Evolutionary conservation across 1,140 invertebrate genomes (phyloP), one percentile per base, ranked within the genome.

Genomic region (Coptotermes formosanus): DNA sequence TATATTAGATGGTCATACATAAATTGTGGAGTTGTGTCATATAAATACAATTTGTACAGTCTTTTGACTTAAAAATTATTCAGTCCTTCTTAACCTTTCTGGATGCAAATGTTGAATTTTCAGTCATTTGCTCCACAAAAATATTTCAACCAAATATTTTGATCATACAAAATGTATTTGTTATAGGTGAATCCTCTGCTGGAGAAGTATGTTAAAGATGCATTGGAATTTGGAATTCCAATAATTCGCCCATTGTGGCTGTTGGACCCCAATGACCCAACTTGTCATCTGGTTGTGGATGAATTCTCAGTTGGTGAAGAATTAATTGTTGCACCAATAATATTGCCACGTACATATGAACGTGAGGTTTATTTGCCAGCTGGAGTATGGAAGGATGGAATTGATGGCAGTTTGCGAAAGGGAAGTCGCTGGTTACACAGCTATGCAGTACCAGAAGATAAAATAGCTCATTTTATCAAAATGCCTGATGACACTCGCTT

Each of bases 301-400:
- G 96, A 99, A 89, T 99, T 99, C 91, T 95, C 96, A 0, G 93
- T 99, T 0, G 98, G 98, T 0, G 95, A 98, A 88, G 96, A 98
- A 88, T 91, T 98, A 0, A 95, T 99, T 23, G 97, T 99, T 0
- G 98, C 98, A 0, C 98, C 98, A 0, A 94, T 99, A 59, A 89
- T 99, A 9, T 92, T 95, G 82, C 92, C 93, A 0, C 94, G 94
- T 4, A 92, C 91, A 4, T 93, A 93, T 64, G 92, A 93, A 85
- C 90, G 95, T 88, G 93, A 95, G 91, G 95, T 98, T 88, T 98
- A 98, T 89, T 90, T 98, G 11, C 97, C 97, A 0, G 94, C 95
- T 64, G 97, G 97, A 0, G 94, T 97, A 12, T 98, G 97, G 97
- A 95, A 95, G 88, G 97, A 98, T 88, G 96, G 96, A 23, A 96